Evolutionary conservation across 2,113 vertebrate species (phyloP), one percentile per base, ranked within the genome.

Genomic region (Clarias macrocephalus): DNA sequence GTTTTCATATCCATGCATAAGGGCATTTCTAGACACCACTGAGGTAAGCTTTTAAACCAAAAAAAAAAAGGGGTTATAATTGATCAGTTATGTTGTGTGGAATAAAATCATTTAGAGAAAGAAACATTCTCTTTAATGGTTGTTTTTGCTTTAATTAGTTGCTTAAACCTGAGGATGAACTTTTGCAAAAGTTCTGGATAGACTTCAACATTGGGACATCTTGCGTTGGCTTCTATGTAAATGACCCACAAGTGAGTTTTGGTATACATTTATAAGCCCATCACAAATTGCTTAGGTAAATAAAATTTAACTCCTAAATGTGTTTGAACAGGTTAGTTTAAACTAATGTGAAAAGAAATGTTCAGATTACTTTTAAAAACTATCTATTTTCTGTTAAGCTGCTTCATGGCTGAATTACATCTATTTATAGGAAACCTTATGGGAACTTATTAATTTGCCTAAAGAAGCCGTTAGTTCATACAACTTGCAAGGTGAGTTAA

Each of bases 151-250:
- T 10, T n/a, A 15, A 59, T 77, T 77, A 99, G 98, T 92, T 98
- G 85, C 95, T 93, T 88, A 96, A 95, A 83, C 98, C 97, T 1
- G 89, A 93, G 0, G 97, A 98, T 21, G 96, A 97, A 28, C 96
- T 96, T 48, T 91, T 98, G 85, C 95, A 97, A 11, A 83, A 95
- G 63, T 99, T 98, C 90, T 99, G 98, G 98, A 95, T 99, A 0
- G 97, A 99, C 86, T 99, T 99, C 86, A 99, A 99, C 1, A 1
- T 91, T 0, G 95, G 94, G 52, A 97, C 95, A 75, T 94, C 92
- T 80, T 95, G 95, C n/a, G 91, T 99, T 82, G 96, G 96, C 86
- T 98, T 99, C 93, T 98, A 97, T 23, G 93, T 96, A 52, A 91
- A 97, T 21, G 94, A 93, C 28, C 89, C 86, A 0, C 93, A 97